A percentile compares a stretch with the other conserved stretches of the same genome.
These are phyloP conservation scores for Parazoanthus swiftii DNA, from an alignment of 92 coral and sea anemone genomes.

Conservation along the genomic window DNA sequence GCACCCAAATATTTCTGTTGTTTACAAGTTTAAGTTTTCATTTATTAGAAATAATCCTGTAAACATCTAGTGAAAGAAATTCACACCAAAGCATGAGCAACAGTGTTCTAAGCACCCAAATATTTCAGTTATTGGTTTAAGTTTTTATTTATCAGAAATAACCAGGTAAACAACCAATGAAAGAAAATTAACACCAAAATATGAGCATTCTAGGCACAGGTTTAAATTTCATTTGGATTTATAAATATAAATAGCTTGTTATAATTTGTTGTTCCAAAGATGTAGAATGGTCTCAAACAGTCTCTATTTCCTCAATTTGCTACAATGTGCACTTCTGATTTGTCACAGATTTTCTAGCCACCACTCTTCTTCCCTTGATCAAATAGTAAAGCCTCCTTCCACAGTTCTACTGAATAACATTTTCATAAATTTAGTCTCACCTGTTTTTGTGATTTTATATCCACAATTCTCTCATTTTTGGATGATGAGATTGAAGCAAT, in stretches of 20 bases:
- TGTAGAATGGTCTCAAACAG: conserved; percentile 7
- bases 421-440: conserved; percentile 4
- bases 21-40: conserved; percentile 7
- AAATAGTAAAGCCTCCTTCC: conserved; percentile 11
- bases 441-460: conserved; percentile 13
- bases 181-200: conserved; percentile 8
- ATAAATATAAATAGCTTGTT: conserved; percentile 5
- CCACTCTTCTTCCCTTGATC: conserved; percentile 7
- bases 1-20: conserved; percentile 12
- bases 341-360: conserved; percentile 11
- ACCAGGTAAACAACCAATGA: conserved; percentile 16
- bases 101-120: conserved; percentile 11
- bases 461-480: conserved; percentile 15
- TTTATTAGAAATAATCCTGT: conserved; percentile 13
- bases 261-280: conserved; percentile 1
- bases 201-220: conserved; percentile 12
- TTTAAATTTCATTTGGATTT: conserved; percentile 1
- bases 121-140: conserved; percentile 13
- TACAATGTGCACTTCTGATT: conserved; percentile 6
- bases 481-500: conserved; percentile 10
- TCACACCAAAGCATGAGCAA: conserved; percentile 8
- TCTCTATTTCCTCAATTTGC: conserved; percentile 10
- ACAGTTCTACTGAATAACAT: background rate
- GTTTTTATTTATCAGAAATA: conserved; percentile 3
- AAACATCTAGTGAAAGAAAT: conserved; percentile 11